A percentile compares a stretch with the other conserved stretches of the same genome.
These are phyloP conservation scores for Rhyacophila evoluta DNA, from an alignment of 2,888 invertebrate species.

Conservation along the genomic window DNA sequence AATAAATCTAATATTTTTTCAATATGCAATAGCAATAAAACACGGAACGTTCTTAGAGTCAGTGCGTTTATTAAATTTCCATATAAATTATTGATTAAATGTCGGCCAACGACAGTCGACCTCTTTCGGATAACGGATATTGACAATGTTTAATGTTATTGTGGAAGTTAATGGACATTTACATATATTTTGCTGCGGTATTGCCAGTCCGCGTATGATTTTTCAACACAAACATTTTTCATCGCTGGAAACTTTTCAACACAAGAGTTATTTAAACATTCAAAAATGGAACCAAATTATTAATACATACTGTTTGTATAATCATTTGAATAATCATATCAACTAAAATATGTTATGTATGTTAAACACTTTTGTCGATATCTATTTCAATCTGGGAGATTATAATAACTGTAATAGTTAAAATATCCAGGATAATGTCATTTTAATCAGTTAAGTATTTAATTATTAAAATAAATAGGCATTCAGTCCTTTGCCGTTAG, in stretches of 20 bases:
- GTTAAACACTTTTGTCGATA: too few species aligned
- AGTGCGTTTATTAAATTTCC: background rate
- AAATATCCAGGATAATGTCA: too few species aligned
- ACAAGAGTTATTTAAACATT: too few species aligned
- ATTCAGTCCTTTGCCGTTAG: too few species aligned
- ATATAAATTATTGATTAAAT: conserved; percentile 7
- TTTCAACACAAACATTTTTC: background rate
- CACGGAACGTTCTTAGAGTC: background rate
- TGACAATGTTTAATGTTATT: conserved; percentile 5
- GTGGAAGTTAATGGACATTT: background rate
- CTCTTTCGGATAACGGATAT: background rate
- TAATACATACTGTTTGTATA: too few species aligned
- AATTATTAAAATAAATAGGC: too few species aligned
- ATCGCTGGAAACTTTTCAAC: background rate
- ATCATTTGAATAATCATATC: too few species aligned
- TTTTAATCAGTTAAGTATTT: too few species aligned
- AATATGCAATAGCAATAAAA: background rate
- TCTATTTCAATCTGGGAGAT: too few species aligned
- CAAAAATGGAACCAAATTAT: too few species aligned
- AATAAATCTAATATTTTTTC: background rate
- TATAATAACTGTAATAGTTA: too few species aligned
- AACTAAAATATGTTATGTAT: too few species aligned
- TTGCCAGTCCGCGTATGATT: background rate
- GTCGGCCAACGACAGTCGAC: background rate
- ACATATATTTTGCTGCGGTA: background rate